Evolutionary conservation across 2,888 invertebrate species (phyloP).

Genomic region (Drosophila incognita): DNA sequence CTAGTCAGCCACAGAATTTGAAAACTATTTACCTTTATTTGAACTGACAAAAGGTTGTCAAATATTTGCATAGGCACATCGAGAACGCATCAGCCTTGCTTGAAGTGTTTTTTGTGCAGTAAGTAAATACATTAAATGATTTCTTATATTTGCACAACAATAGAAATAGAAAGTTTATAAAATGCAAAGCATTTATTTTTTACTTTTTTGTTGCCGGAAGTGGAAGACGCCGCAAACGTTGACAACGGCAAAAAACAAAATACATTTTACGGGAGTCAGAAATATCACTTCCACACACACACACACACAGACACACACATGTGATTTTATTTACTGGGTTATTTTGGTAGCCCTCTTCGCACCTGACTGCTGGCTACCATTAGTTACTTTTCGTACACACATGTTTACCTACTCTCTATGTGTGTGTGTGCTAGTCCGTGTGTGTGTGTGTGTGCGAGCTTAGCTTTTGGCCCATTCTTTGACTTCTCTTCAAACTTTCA

Average conservation of each 20-base stretch:
- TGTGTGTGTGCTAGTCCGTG: not conserved
- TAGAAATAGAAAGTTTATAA: constrained; percentile 71
- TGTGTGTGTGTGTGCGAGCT: constrained; percentile 19
- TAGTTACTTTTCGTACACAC: constrained; percentile 36
- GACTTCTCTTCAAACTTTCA: constrained; percentile 69
- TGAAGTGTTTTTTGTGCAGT: constrained; percentile 17
- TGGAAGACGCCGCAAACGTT: constrained; percentile 46
- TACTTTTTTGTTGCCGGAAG: constrained; percentile 75
- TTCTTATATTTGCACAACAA: constrained; percentile 38
- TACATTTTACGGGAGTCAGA: constrained; percentile 18
- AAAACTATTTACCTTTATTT: constrained; percentile 50
- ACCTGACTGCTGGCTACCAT: constrained; percentile 37
- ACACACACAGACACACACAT: not conserved
- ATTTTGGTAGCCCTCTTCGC: constrained; percentile 52
- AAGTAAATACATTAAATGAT: constrained; percentile 28
- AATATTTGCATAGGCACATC: constrained; percentile 64
- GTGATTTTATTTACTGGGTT: constrained; percentile 30
- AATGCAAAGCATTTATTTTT: constrained; percentile 48
- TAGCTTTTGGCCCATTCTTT: constrained; percentile 67
- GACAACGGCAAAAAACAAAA: constrained; percentile 41
- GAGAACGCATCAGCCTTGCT: constrained; percentile 37
- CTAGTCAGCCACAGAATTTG: constrained; percentile 13
- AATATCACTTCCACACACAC: not conserved
- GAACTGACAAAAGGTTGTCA: constrained; percentile 51
- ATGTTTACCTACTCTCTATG: constrained; percentile 48